A percentile compares a stretch with the other conserved stretches of the same genome.
Evolutionary conservation across 92 coral and sea anemone genomes (phyloP).

Genomic region (Phenganax stokvisi): DNA sequence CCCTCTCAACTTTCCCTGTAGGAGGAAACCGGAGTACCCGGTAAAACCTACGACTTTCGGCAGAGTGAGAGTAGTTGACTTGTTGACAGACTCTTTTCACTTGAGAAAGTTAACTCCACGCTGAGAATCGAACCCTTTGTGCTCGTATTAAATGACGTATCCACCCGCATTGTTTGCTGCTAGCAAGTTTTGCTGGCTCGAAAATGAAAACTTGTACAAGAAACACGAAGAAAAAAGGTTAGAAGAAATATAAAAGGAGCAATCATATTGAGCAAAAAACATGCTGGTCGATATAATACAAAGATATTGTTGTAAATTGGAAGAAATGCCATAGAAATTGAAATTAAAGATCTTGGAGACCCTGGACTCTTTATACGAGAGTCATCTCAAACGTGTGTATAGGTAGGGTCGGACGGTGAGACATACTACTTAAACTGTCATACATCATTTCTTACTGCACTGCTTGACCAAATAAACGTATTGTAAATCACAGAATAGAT

Average conservation of each 20-base stretch:
- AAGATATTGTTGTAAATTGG: too few relatives aligned
- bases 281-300: neutral
- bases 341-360: neutral
- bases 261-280: neutral
- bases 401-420: neutral
- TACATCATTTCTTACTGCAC: too few relatives aligned
- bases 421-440: neutral
- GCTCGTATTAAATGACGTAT: neutral
- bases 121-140: too few relatives aligned
- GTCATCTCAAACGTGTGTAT: conserved; percentile 1
- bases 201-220: neutral
- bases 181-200: neutral
- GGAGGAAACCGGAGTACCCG: too few relatives aligned
- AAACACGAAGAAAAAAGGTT: neutral
- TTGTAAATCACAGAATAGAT: too few relatives aligned
- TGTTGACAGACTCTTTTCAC: too few relatives aligned
- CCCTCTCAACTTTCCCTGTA: too few relatives aligned
- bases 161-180: neutral
- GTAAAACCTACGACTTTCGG: too few relatives aligned
- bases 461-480: too few relatives aligned
- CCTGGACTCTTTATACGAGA: neutral
- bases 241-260: too few relatives aligned
- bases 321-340: neutral
- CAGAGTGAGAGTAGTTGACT: too few relatives aligned
- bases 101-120: too few relatives aligned